A percentile compares a stretch with the other conserved stretches of the same genome.
Conservation (phyloP, 1,140 invertebrate genomes). For the Propsilocerus akamusi region DNA sequence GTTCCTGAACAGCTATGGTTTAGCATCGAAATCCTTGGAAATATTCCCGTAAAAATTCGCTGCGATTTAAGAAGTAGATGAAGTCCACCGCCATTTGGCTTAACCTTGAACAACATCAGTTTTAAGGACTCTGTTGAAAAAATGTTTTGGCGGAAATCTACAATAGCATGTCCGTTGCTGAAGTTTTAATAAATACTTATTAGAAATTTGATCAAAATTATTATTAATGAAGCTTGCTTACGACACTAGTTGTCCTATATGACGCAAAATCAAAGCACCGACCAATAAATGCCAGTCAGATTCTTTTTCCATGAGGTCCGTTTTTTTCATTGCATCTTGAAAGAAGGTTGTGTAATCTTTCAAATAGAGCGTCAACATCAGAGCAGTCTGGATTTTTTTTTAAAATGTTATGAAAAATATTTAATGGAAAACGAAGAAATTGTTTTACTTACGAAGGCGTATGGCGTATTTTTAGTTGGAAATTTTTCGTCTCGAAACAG, state of each 20-base stretch:
- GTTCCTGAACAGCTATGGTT: constrained; percentile 7
- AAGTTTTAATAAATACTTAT: too few relatives aligned
- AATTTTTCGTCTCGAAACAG: background rate
- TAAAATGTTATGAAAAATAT: too few relatives aligned
- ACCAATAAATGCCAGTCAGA: constrained; percentile 2
- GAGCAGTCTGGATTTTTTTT: constrained; percentile 3
- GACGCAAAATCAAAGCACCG: background rate
- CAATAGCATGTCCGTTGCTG: constrained; percentile 5
- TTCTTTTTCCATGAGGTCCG: background rate
- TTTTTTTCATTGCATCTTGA: background rate
- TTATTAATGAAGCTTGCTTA: background rate
- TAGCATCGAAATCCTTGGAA: constrained; percentile 3
- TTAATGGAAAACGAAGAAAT: background rate
- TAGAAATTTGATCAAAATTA: too few relatives aligned
- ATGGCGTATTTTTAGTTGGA: background rate
- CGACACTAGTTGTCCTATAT: constrained; percentile 6
- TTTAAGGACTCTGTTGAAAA: background rate
- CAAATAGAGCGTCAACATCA: constrained; percentile 2
- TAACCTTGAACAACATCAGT: background rate
- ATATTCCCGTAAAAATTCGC: constrained; percentile 7
- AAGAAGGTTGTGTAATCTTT: constrained; percentile 1
- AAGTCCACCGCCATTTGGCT: background rate
- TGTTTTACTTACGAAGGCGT: background rate
- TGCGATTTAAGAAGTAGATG: background rate
- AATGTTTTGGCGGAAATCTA: background rate